Evolutionary conservation across 1,140 invertebrate species (phyloP).

Genomic region (Bombus balteatus): DNA sequence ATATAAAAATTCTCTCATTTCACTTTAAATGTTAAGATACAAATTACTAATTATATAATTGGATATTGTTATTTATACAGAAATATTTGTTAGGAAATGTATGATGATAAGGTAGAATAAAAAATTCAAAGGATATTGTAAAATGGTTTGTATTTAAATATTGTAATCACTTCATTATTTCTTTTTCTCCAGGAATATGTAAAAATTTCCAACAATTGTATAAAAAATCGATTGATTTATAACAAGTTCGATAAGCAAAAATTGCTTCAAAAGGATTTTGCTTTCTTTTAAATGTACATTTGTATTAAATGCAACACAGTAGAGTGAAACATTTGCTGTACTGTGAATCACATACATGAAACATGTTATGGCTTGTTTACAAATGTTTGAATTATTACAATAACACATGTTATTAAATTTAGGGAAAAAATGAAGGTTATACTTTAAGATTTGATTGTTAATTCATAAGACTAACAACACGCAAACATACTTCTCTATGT

Average conservation of each 20-base stretch:
- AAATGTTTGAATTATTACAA: conserved; percentile 8
- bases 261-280: conserved; percentile 10
- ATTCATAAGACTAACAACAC: neutral
- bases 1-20: neutral
- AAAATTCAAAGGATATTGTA: conserved; percentile 45
- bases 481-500: neutral
- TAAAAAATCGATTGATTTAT: conserved; percentile 35
- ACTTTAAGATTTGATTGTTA: conserved; percentile 23
- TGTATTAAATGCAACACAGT: conserved; percentile 44
- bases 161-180: conserved; percentile 4
- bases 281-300: conserved; percentile 14
- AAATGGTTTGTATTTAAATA: conserved; percentile 56
- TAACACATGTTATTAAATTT: neutral
- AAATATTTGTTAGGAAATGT: neutral
- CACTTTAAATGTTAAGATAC: conserved; percentile 39
- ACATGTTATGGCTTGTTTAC: conserved; percentile 8
- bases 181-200: conserved; percentile 30
- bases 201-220: conserved; percentile 50
- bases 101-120: conserved; percentile 10
- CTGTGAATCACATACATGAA: neutral
- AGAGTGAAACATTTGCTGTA: conserved; percentile 25
- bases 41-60: neutral
- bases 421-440: conserved; percentile 25
- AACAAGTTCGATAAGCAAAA: conserved; percentile 35
- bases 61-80: neutral